Evolutionary conservation across 2,113 vertebrate genomes (phyloP).

Genomic region (Puntigrus tetrazona): DNA sequence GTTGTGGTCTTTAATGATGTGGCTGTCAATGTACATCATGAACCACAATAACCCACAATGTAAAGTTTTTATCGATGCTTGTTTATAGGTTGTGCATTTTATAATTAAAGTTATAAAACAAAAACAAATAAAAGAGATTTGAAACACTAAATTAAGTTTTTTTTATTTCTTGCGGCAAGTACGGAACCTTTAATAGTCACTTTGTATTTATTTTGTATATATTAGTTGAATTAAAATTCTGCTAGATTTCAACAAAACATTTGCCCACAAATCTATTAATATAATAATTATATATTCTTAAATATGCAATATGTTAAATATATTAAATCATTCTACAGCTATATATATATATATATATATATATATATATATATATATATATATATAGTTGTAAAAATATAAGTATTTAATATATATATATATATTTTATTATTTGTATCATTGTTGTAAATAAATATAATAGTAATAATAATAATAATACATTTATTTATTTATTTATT

Average conservation of each 20-base stretch:
- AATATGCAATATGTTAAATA: not conserved
- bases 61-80: not conserved
- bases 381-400: not conserved
- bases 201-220: not conserved
- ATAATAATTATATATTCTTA: not conserved
- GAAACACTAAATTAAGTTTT: not conserved
- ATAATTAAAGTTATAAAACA: not conserved
- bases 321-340: not conserved
- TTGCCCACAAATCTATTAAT: not conserved
- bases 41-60: not conserved
- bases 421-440: too few relatives aligned
- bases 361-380: too few relatives aligned
- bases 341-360: too few relatives aligned
- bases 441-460: too few relatives aligned
- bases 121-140: not conserved
- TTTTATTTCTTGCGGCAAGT: not conserved
- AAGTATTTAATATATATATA: too few relatives aligned
- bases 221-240: not conserved
- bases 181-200: not conserved
- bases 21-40: not conserved
- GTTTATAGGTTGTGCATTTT: constrained; percentile 13
- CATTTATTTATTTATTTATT: too few relatives aligned
- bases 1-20: not conserved
- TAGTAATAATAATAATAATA: too few relatives aligned
- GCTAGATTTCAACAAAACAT: too few relatives aligned